Evolutionary conservation across 1,140 invertebrate species (phyloP), one percentile per base, ranked within the genome.

Genomic region (Anagrus nilaparvatae): DNA sequence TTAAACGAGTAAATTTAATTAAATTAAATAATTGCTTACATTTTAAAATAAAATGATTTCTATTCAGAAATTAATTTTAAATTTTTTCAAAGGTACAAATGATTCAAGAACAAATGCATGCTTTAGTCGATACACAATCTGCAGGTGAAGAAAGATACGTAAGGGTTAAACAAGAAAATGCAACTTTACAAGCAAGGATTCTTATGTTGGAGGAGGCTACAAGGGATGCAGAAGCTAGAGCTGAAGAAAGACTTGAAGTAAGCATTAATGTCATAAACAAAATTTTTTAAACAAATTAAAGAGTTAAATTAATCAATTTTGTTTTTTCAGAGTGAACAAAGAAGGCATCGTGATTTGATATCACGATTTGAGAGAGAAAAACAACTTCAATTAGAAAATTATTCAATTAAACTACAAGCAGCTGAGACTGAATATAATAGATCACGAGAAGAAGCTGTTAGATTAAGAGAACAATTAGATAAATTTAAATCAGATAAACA

Each of bases 141-240:
- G 82, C 78, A 47, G 79, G 81, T 7, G 87, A 92, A 60, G 87
- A 93, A 62, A 75, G 84, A 36, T 92, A 91, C 54, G 80, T 81
- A 4, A 71, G 85, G 46, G 83, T 81, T 28, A 93, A 91, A 56
- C 83, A 90, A 37, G 88, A 95, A 65, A 92, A 93, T 76, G 85
- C 85, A 1, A 84, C 85, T 28, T 70, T 94, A 12, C 85, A 88
- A 55, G 84, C 86, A 3, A 76, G 90, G 55, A 81, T 94, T 50
- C 79, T 89, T 53, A 88, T 89, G 77, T 72, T 95, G 41, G 92
- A 96, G 59, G 92, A 95, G 63, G 87, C 92, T 55, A 74, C 90
- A 12, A 74, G 89, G 53, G 91, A 96, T 66, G 78, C 87, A 28
- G 90, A 97, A 63, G 68, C 85, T 39, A 76, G 87, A 49, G 79